These are phyloP conservation scores for Patella vulgata DNA, from an alignment of 1,140 invertebrate species.

Conservation along the genomic window DNA sequence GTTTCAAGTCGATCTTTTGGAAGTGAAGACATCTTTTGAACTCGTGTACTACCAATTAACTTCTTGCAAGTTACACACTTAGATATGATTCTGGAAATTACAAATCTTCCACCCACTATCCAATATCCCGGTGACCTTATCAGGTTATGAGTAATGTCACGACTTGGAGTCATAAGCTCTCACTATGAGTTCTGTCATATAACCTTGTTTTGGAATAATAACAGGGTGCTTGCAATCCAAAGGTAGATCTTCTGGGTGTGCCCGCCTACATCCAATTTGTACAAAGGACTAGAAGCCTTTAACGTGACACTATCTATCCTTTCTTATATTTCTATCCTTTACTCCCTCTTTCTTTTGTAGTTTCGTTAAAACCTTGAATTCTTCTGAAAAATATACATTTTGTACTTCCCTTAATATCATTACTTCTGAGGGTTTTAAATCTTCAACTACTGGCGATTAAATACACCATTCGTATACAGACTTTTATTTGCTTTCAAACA, in stretches of 20 bases:
- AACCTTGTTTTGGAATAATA: constrained; percentile 17
- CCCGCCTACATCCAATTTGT: constrained; percentile 29
- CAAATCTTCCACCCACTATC: constrained; percentile 21
- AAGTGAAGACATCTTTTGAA: constrained; percentile 27
- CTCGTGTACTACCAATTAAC: no score
- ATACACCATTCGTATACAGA: no score
- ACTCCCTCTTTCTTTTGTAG: no score
- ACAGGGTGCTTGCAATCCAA: constrained; percentile 11
- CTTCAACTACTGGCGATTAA: no score
- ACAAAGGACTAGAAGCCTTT: constrained; percentile 5
- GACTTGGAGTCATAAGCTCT: constrained; percentile 14
- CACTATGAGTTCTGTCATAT: constrained; percentile 19
- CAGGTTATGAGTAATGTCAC: constrained; percentile 24
- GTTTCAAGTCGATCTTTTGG: constrained; percentile 39
- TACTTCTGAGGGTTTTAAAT: constrained; percentile 12
- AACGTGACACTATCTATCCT: no score
- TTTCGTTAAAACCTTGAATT: no score
- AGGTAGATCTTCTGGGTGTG: constrained; percentile 11
- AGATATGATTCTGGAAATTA: constrained; percentile 13
- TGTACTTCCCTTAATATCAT: constrained; percentile 18
- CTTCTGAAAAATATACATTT: constrained; percentile 12
- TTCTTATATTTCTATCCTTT: no score
- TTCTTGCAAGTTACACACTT: constrained; percentile 31
- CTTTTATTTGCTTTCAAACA: no score
- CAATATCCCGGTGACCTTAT: constrained; percentile 27